These are phyloP conservation scores for Pedetes capensis DNA, from an alignment of 2,113 vertebrate species.

Conservation along the genomic window DNA sequence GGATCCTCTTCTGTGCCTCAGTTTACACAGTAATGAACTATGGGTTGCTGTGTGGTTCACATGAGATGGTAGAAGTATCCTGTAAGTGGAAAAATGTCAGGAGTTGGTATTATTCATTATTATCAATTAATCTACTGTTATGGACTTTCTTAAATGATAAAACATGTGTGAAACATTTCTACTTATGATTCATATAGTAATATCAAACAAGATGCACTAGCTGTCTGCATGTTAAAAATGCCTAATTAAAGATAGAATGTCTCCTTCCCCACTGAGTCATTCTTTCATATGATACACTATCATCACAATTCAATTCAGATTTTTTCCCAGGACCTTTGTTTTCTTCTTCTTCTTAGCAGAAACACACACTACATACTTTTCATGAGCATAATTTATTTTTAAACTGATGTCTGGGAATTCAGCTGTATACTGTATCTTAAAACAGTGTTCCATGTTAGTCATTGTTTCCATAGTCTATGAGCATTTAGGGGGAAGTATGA, in stretches of 20 bases:
- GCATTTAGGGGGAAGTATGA: slow-evolving; percentile 60
- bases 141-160: slow-evolving; percentile 22
- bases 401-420: slow-evolving; percentile 74
- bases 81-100: background rate
- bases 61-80: background rate
- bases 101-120: background rate
- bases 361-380: slow-evolving; percentile 75
- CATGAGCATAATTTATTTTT: slow-evolving; percentile 77
- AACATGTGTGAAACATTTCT: slow-evolving; percentile 19
- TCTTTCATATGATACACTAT: background rate
- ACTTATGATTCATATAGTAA: background rate
- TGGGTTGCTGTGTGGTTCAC: background rate
- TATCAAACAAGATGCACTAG: background rate
- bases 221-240: background rate
- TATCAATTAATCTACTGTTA: background rate
- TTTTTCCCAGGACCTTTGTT: slow-evolving; percentile 52
- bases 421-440: slow-evolving; percentile 66
- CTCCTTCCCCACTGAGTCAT: background rate
- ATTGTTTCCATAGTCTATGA: slow-evolving; percentile 75
- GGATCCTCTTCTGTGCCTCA: background rate
- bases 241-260: background rate
- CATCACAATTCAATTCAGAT: slow-evolving; percentile 5
- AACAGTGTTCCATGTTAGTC: slow-evolving; percentile 63
- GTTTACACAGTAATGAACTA: background rate
- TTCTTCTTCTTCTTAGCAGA: slow-evolving; percentile 52